A percentile compares a stretch with the other conserved stretches of the same genome.
These are phyloP conservation scores for Lycopodina hypogea DNA, from an alignment of 37 sponge, comb jelly and placozoan species.

Conservation along the genomic window DNA sequence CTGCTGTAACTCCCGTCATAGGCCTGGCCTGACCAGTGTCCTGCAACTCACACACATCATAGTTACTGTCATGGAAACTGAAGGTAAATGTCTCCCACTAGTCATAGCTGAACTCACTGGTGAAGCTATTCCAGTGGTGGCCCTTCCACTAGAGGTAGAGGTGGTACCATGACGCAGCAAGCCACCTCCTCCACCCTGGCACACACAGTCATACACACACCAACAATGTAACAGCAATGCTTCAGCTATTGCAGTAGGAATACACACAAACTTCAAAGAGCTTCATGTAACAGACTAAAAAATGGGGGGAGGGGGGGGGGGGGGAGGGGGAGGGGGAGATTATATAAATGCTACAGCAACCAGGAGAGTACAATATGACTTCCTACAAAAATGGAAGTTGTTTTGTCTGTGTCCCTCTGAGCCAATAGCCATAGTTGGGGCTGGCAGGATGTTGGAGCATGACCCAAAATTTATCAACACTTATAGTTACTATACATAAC, in stretches of 20 bases:
- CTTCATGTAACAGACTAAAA: no score
- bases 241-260: background rate
- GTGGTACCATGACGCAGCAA: background rate
- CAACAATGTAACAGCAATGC: background rate
- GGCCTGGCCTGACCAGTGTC: conserved; percentile 81
- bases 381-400: no score
- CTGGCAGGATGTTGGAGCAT: no score
- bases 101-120: conserved; percentile 18
- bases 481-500: no score
- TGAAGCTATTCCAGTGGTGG: conserved; percentile 33
- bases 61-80: background rate
- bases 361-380: no score
- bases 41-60: conserved; percentile 28
- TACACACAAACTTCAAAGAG: no score
- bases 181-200: background rate
- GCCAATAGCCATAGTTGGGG: no score
- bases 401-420: no score
- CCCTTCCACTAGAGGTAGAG: background rate
- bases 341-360: no score
- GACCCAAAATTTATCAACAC: no score
- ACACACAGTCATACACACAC: conserved; percentile 17
- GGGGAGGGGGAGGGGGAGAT: no score
- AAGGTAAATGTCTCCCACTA: background rate
- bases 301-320: no score
- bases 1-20: conserved; percentile 89